A percentile compares a stretch with the other conserved stretches of the same genome.
Conservation (phyloP, 2,113 vertebrate genomes). For the Rhinoptilus africanus region DNA sequence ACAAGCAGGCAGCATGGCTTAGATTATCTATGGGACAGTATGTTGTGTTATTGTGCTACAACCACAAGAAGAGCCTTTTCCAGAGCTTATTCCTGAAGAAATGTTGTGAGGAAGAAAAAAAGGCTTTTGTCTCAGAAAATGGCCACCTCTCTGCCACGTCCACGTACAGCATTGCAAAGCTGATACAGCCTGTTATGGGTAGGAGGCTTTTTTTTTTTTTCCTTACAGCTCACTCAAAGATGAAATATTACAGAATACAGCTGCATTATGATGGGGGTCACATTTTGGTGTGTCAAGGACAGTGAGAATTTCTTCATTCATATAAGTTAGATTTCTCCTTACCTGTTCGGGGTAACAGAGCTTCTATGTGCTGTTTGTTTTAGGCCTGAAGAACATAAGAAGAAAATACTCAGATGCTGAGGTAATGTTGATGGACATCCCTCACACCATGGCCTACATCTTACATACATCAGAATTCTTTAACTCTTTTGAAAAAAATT, state of each 20-base stretch:
- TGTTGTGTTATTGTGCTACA: neutral
- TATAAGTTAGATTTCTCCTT: neutral
- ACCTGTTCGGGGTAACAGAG: neutral
- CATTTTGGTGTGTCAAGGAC: neutral
- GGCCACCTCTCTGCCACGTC: neutral
- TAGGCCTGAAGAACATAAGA: neutral
- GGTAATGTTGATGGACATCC: neutral
- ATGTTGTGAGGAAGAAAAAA: neutral
- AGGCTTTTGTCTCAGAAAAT: neutral
- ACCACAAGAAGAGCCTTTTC: neutral
- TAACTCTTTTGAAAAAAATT: neutral
- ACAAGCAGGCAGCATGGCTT: neutral
- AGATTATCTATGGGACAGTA: neutral
- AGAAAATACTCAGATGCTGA: neutral
- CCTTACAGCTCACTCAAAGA: neutral
- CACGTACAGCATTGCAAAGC: neutral
- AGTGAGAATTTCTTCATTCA: neutral
- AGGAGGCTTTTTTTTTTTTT: neutral
- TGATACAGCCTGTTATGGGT: neutral
- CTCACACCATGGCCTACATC: neutral
- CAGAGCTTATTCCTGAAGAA: neutral
- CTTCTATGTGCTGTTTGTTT: neutral
- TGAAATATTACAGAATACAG: neutral
- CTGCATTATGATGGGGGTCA: neutral
- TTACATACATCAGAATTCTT: neutral